Evolutionary conservation across 2,113 vertebrate genomes (phyloP), one percentile per base, ranked within the genome.

Genomic region (Caracal caracal): DNA sequence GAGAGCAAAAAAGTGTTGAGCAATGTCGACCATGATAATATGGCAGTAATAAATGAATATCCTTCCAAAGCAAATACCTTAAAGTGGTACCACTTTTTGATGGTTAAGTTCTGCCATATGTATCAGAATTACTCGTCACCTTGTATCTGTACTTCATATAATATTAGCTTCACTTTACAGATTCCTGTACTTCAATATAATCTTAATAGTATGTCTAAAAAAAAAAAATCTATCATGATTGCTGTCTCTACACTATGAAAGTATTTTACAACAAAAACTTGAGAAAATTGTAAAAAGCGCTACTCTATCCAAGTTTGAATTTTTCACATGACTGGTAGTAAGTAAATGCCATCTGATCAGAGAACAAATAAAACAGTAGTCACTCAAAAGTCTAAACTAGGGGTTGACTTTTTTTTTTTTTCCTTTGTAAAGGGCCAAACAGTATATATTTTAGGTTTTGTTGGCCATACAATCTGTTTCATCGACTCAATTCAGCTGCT

Each of bases 121-220:
- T 80, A 78, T 73, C 90, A 81, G 49, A 94, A 78, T 24, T 91
- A 87, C 43, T 24, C 81, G 28, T 59, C 49, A 89, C 9, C 33
- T 70, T 83, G 13, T 37, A 86, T n/a, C 33, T 89, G 28, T 43
- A 70, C 33, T 89, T 83, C n/a, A 19, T 22, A 83, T 26, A 65
- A 92, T 37, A 88, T 56, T 80, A 53, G 35, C 86, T 26, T 73
- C 63, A 87, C 66, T 94, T 96, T 94, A 90, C n/a, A 87, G 16
- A 88, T 75, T 76, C 20, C 51, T 70, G 1, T 24, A 73, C 28
- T 47, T 51, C 95, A 71, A 76, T 20, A 37, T 51, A 93, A 88
- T 56, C 40, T 65, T 65, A 92, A 90, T 15, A 84, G 2, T 13
- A 59, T 79, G 17, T 73, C 12, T 76, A 16, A 76, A 47, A 59